phyloP scores from a whole-genome alignment of 1,140 invertebrate species.

The Pseudachorutes palmiensis region DNA sequence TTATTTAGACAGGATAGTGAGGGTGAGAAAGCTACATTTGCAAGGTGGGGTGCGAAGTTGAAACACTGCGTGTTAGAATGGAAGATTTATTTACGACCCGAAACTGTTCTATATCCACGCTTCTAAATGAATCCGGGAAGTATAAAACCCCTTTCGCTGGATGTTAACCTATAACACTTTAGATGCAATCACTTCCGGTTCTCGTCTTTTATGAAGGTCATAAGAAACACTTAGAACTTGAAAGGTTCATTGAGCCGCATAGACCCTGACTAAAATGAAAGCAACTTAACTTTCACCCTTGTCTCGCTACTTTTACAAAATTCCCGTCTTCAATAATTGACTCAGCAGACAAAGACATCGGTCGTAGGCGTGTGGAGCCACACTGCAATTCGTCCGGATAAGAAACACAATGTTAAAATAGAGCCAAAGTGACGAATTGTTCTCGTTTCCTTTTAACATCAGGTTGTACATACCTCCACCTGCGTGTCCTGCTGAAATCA shows the following conservation, averaged over 20 bases:
- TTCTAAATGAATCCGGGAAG: neutral
- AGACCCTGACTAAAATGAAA: neutral
- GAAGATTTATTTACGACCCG: neutral
- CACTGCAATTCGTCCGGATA: neutral
- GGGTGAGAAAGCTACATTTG: too few species aligned
- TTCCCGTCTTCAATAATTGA: neutral
- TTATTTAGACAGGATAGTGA: too few species aligned
- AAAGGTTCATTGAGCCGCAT: neutral
- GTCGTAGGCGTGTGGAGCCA: neutral
- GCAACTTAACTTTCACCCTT: neutral
- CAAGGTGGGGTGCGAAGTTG: too few species aligned
- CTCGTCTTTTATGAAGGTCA: neutral
- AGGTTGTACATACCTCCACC: neutral
- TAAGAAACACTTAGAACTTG: constrained; percentile 4
- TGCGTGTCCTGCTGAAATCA: neutral
- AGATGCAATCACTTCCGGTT: constrained; percentile 9
- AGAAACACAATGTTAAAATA: neutral
- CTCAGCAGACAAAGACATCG: neutral
- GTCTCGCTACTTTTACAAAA: neutral
- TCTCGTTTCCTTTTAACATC: neutral
- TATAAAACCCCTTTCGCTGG: too few species aligned
- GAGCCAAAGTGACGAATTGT: neutral
- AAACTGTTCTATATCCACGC: neutral
- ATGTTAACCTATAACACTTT: constrained; percentile 8
- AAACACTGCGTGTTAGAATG: too few species aligned